Base-by-base conservation (phyloP, 2,113 vertebrate species). In the Tetrax tetrax region DNA sequence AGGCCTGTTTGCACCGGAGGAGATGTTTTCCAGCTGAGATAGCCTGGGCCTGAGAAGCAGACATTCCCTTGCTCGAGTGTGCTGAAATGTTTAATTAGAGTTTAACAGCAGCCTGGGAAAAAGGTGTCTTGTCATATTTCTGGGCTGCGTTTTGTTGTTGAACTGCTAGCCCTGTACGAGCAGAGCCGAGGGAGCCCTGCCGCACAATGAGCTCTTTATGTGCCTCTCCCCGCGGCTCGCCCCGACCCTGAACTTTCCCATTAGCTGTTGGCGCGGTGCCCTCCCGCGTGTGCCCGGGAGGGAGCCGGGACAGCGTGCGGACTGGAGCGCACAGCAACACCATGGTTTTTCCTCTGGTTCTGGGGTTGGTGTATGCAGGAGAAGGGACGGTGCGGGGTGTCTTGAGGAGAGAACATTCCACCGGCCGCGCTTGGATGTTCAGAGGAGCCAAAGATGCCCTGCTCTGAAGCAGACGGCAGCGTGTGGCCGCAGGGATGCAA, bases 191-290 rank as follows among this genome's bases (percentile, higher is more conserved):
- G 80, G 66, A 85, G 89, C 35, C 91, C 78, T 3, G 78, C 16
- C 0, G 78, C 94, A 97, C 97, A 97, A 97, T 83, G 93, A 90
- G 87, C 69, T 82, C 95, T 97, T 97, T 97, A 94, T 97, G 78
- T 29, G 95, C 93, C 94, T 91, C 77, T 96, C 93, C 93, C 93
- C 3, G 5, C 13, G 4, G 21, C 91, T 93, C 91, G 48, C 91
- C 97, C 93, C 56, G 66, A 79, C 94, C 96, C 96, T 95, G 96
- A 95, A 95, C 96, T 96, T 95, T 97, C 94, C 96, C 95, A 95
- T 94, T 81, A 85, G 93, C 76, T 78, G 91, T 19, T 97, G 97
- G 96, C 97, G 0, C 56, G 0, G 84, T 90, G 97, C 96, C 96
- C 89, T 92, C 7, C 1, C 1, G 45, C 90, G 53, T 20, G 92